Base-by-base conservation (phyloP, 2,797 vertebrate genomes). In the Manis pentadactyla region DNA sequence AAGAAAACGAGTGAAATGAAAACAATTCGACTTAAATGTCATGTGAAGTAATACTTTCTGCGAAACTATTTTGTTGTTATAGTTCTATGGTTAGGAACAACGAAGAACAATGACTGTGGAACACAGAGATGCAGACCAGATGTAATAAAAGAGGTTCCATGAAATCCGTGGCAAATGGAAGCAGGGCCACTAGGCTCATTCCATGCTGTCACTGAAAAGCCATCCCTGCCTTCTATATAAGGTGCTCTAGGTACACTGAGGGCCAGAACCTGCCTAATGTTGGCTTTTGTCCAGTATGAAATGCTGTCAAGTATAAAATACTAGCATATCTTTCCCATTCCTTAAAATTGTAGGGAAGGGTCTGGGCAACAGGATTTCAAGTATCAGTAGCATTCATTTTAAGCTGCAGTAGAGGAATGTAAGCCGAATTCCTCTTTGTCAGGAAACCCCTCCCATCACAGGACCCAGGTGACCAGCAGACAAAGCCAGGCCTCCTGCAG, bases 1-100 rank as follows among this genome's bases (percentile, higher is more conserved):
- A 92, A 92, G 95, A 74, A 93, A 81, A 88, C 13, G 23, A 82
- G 17, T 31, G 77, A 85, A 92, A 82, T 53, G 25, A 85, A 90
- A 94, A 79, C 39, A 74, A 73, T 51, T 69, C 0, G 18, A 69
- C 69, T n/a, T 87, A 57, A 79, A 55, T 69, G n/a, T 39, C 82
- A 69, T 3, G 9, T 49, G 61, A 90, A 90, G 34, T 49, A 85
- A 69, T 27, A 29, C 59, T 85, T 79, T 73, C 63, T 37, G 29
- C 31, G 78, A 83, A 93, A 74, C 18, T 39, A 73, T 71, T 71
- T 81, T 86, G 21, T n/a, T 61, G 34, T 42, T 42, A 46, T 18
- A 66, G 73, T 82, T 82, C 59, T 39, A 0, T 63, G 79, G 42
- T 64, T 51, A 90, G 51, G 37, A 57, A 61, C 57, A 63, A 75